Evolutionary conservation across 2,113 vertebrate species (phyloP).

Genomic region (Phalacrocorax carbo): DNA sequence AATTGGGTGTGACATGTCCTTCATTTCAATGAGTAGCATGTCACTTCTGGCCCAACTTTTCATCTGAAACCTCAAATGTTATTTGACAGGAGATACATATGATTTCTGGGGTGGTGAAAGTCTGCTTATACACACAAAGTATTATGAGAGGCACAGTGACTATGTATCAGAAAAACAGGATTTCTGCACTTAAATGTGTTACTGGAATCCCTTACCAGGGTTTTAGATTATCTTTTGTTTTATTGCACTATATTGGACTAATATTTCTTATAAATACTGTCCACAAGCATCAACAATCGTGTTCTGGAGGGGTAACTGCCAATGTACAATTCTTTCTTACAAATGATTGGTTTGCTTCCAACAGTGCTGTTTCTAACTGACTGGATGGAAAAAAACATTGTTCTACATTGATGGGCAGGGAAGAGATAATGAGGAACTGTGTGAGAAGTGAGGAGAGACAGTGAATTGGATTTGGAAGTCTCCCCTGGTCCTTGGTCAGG

Average conservation of each 20-base stretch:
- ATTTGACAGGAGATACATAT: slow-evolving; percentile 42
- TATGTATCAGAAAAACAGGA: not conserved
- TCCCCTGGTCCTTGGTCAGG: not conserved
- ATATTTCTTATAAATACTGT: not conserved
- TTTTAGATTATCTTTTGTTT: not conserved
- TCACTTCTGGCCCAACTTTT: slow-evolving; percentile 42
- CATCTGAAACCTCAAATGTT: slow-evolving; percentile 23
- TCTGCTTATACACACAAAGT: not conserved
- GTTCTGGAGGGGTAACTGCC: not conserved
- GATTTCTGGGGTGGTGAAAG: slow-evolving; percentile 4
- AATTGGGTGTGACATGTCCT: slow-evolving; percentile 61
- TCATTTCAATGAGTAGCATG: slow-evolving; percentile 36
- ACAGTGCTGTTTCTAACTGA: not conserved
- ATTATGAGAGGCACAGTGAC: not conserved
- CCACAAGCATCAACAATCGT: not conserved
- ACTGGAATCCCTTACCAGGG: not conserved
- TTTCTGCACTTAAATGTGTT: not conserved
- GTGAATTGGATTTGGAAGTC: not conserved
- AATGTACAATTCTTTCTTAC: not conserved
- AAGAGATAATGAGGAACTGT: not conserved
- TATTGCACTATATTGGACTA: not conserved
- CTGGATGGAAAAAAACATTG: not conserved
- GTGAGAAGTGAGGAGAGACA: not conserved
- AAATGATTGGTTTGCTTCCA: not conserved
- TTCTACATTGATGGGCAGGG: not conserved